A percentile compares a stretch with the other conserved stretches of the same genome.
These are phyloP conservation scores for Ctenomys sociabilis DNA, from an alignment of 2,113 vertebrate species.

Conservation along the genomic window DNA sequence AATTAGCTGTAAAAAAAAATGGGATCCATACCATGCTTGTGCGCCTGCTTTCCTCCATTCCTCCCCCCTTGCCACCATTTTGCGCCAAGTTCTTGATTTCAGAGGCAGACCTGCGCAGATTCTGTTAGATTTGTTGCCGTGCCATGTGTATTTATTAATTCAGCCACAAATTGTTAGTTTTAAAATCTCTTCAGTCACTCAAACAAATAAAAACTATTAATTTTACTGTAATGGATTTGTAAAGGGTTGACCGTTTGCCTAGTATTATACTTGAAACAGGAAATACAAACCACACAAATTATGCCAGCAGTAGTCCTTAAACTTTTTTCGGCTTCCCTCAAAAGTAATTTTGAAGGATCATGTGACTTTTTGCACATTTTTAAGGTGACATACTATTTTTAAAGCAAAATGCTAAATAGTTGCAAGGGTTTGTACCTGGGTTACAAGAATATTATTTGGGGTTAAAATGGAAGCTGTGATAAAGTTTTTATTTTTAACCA, in stretches of 20 bases:
- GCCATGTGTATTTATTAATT: neutral
- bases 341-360: slow-evolving; percentile 27
- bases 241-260: neutral
- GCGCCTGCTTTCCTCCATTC: too few relatives aligned
- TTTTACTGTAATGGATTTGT: neutral
- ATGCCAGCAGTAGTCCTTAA: neutral
- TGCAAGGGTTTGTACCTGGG: neutral
- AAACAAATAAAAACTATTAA: neutral
- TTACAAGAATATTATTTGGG: neutral
- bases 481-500: neutral
- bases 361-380: neutral
- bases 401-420: slow-evolving; percentile 17
- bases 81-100: neutral
- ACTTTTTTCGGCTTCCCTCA: neutral
- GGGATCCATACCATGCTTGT: neutral
- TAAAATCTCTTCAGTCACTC: neutral
- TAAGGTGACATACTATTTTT: neutral
- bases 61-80: neutral
- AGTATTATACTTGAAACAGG: neutral
- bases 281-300: neutral
- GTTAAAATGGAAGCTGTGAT: neutral
- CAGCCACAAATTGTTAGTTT: neutral
- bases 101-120: neutral
- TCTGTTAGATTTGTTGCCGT: neutral
- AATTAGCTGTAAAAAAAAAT: neutral